Conservation (phyloP, 2,113 vertebrate species). For the Phalacrocorax brasilianus region DNA sequence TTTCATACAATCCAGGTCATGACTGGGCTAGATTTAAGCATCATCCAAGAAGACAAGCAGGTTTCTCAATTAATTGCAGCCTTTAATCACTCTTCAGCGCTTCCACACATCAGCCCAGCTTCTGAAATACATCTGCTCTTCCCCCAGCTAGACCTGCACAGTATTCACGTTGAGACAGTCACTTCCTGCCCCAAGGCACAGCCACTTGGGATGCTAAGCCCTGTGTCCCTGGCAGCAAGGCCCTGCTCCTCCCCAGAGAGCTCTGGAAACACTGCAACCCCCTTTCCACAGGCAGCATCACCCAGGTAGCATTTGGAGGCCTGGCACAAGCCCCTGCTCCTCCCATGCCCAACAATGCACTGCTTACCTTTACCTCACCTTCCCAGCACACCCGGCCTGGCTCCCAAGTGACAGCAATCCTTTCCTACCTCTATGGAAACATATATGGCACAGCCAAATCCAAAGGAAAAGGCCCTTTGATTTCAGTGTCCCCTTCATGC, state of each 20-base stretch:
- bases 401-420: neutral
- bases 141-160: neutral
- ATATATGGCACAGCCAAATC: neutral
- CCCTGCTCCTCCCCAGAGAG: neutral
- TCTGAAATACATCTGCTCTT: neutral
- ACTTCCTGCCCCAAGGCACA: neutral
- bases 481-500: neutral
- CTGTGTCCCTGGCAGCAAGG: neutral
- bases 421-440: neutral
- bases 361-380: neutral
- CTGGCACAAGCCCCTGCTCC: neutral
- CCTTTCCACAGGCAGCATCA: neutral
- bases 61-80: neutral
- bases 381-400: neutral
- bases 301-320: accelerated
- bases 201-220: neutral
- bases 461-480: neutral
- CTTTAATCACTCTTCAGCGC: neutral
- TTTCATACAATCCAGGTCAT: neutral
- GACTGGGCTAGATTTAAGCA: neutral
- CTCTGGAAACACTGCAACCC: neutral
- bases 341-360: neutral
- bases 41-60: neutral
- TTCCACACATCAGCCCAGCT: neutral
- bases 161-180: neutral